A percentile compares a stretch with the other conserved stretches of the same genome.
Conservation (phyloP, 2,888 invertebrate genomes). For the Tupiocoris notatus region DNA sequence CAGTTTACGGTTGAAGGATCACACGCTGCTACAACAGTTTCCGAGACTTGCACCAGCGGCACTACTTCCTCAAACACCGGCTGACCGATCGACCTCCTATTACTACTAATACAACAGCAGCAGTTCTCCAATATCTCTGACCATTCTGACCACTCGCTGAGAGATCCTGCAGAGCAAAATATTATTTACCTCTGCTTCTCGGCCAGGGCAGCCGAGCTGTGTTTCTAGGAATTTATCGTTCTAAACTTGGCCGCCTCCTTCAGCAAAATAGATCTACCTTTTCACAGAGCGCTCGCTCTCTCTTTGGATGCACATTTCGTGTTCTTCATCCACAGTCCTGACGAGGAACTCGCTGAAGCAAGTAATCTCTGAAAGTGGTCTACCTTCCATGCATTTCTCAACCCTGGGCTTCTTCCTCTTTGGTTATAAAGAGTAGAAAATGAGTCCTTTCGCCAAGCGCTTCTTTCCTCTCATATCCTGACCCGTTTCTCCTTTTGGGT, state of each 20-base stretch:
- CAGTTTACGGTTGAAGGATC: conserved; percentile 30
- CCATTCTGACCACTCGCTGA: neutral
- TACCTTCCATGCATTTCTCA: neutral
- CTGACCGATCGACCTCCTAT: neutral
- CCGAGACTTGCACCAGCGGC: neutral
- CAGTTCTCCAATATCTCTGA: too few species aligned
- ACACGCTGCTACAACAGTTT: conserved; percentile 19
- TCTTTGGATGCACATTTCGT: conserved; percentile 23
- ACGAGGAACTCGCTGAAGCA: conserved; percentile 6
- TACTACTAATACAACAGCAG: too few species aligned
- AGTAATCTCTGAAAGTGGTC: conserved; percentile 31
- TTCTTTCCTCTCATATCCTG: neutral
- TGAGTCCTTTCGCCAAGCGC: neutral
- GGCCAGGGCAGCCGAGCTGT: neutral
- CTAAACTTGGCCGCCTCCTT: conserved; percentile 10
- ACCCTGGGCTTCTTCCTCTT: neutral
- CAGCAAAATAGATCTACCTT: conserved; percentile 13
- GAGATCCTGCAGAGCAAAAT: too few species aligned
- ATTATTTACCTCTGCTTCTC: neutral
- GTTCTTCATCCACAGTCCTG: neutral
- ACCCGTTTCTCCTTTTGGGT: too few species aligned
- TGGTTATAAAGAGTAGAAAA: conserved; percentile 26
- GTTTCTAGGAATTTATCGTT: conserved; percentile 10
- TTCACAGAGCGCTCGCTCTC: neutral
- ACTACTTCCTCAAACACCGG: neutral